Conservation (phyloP, 1,140 invertebrate species). For the Holcopasites calliopsidis region DNA sequence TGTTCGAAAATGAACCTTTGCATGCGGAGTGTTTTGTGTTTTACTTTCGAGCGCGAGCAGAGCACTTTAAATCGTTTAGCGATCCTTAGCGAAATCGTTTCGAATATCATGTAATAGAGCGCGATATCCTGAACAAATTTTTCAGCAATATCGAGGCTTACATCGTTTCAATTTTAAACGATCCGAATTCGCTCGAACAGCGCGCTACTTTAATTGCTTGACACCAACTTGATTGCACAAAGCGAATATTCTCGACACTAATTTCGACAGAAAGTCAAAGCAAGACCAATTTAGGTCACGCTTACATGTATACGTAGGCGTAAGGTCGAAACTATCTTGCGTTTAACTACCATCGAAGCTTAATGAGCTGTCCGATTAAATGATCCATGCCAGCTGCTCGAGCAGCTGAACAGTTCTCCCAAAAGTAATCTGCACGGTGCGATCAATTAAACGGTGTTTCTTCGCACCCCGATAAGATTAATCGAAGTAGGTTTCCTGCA, state of each 20-base stretch:
- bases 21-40: neutral
- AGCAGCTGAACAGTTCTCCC: neutral
- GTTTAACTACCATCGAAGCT: neutral
- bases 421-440: neutral
- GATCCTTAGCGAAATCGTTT: constrained; percentile 5
- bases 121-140: neutral
- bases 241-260: neutral
- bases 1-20: constrained; percentile 30
- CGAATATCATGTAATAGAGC: neutral
- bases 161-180: no score
- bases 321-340: neutral
- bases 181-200: no score
- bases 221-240: neutral
- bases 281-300: no score
- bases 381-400: neutral
- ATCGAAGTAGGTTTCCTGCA: neutral
- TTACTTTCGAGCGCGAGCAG: neutral
- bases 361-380: neutral
- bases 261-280: no score
- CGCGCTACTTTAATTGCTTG: no score
- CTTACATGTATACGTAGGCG: neutral
- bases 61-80: neutral
- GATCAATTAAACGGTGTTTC: neutral
- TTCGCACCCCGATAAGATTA: neutral
- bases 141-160: neutral